These are phyloP conservation scores for Lacerta agilis DNA, from an alignment of 2,797 vertebrate species.

Conservation along the genomic window DNA sequence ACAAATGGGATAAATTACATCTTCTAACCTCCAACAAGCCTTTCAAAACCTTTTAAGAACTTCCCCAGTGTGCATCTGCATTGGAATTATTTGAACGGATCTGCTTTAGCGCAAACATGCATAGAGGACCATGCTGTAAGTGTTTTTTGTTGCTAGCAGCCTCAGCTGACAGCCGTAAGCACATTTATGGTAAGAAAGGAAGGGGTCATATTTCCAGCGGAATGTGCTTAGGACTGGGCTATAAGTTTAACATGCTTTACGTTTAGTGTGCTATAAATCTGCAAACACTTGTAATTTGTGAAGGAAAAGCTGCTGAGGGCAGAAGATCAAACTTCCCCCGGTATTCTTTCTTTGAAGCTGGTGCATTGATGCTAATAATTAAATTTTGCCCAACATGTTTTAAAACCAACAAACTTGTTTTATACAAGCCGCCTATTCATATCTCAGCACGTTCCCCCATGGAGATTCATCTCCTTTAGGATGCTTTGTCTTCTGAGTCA, in stretches of 20 bases:
- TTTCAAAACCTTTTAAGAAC: no score
- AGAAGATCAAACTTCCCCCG: not conserved
- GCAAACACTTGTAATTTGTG: not conserved
- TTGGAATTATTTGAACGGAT: no score
- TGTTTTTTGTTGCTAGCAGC: not conserved
- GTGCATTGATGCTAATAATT: slow-evolving; percentile 20
- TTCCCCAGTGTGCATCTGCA: no score
- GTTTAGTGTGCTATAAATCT: slow-evolving; percentile 14
- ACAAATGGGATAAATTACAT: no score
- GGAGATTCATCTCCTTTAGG: slow-evolving; percentile 46
- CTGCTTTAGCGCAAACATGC: not conserved
- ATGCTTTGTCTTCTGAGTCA: slow-evolving; percentile 68
- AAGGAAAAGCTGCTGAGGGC: not conserved
- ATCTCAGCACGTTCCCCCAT: slow-evolving; percentile 12
- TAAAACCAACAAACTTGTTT: slow-evolving; percentile 44
- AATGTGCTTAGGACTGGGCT: not conserved
- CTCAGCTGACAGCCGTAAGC: not conserved
- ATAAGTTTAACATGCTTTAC: not conserved
- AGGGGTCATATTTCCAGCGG: not conserved
- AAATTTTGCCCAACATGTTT: not conserved
- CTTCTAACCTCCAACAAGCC: no score
- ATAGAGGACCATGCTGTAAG: not conserved
- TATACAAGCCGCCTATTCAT: slow-evolving; percentile 30
- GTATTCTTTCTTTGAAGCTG: not conserved
- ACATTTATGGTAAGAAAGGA: not conserved